Percentiles rank a stretch among this genome's conserved stretches.
Evolutionary conservation across 2,888 invertebrate species (phyloP).

Genomic region (Cloeon dipterum): DNA sequence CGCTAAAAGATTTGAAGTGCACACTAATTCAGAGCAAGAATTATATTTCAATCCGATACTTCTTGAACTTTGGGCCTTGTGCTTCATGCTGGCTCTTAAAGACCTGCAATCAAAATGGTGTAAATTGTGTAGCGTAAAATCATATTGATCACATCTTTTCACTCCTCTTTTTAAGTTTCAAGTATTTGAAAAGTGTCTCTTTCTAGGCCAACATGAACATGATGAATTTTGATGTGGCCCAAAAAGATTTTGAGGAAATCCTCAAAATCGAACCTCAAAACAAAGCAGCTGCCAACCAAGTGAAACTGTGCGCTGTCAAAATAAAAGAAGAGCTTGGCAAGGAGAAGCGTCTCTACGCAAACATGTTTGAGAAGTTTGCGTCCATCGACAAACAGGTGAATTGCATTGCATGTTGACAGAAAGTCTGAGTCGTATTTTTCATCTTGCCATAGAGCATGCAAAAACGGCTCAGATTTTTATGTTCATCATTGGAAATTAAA

Average conservation of each 20-base stretch:
- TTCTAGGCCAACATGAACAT: slow-evolving; percentile 47
- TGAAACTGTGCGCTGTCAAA: slow-evolving; percentile 41
- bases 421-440: background rate
- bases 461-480: slow-evolving; percentile 10
- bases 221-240: slow-evolving; percentile 55
- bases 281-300: slow-evolving; percentile 62
- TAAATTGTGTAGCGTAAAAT: background rate
- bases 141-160: no score
- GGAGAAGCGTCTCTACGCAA: slow-evolving; percentile 73
- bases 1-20: background rate
- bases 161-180: no score
- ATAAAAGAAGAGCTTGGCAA: slow-evolving; percentile 51
- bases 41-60: background rate
- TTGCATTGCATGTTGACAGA: background rate
- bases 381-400: slow-evolving; percentile 50
- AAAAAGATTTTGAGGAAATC: slow-evolving; percentile 53
- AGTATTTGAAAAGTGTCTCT: no score
- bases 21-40: no score
- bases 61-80: background rate
- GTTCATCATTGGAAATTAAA: no score
- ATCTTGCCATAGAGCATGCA: slow-evolving; percentile 20
- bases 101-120: no score
- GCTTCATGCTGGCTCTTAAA: no score
- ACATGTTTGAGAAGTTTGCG: slow-evolving; percentile 89
- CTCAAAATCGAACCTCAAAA: slow-evolving; percentile 62